Evolutionary conservation across 1,140 invertebrate species (phyloP).

Genomic region (Nebria ingens): DNA sequence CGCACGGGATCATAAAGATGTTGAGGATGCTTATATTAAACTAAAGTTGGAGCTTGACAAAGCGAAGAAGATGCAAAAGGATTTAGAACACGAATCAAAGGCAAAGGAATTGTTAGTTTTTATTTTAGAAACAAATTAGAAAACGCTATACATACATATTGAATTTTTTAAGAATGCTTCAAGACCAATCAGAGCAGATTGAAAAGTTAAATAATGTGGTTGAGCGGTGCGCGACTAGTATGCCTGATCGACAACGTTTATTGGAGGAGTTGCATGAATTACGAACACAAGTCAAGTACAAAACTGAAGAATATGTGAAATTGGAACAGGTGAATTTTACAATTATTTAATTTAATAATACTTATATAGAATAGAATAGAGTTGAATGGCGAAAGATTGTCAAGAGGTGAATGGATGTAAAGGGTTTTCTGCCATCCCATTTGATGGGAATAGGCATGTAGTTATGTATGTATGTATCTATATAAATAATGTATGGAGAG

Average conservation of each 20-base stretch:
- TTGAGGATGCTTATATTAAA: neutral
- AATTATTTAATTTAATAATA: too few species aligned
- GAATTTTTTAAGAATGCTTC: neutral
- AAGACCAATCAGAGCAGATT: neutral
- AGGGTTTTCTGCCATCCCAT: too few species aligned
- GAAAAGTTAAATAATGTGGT: constrained; percentile 3
- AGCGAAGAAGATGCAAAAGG: neutral
- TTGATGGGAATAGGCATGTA: too few species aligned
- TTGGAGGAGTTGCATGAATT: constrained; percentile 8
- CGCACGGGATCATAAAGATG: neutral
- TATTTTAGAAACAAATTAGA: neutral
- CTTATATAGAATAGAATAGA: too few species aligned
- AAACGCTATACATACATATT: too few species aligned
- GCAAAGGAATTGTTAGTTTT: neutral
- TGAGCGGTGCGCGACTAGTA: neutral
- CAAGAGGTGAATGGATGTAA: too few species aligned
- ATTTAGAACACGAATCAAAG: neutral
- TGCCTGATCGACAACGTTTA: neutral
- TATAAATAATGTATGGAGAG: too few species aligned
- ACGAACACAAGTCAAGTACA: constrained; percentile 15
- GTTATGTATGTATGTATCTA: too few species aligned
- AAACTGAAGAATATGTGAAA: constrained; percentile 19
- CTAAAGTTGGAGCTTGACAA: neutral
- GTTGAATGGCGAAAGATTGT: too few species aligned
- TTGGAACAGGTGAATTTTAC: constrained; percentile 21